Base-by-base conservation (phyloP, 1,140 invertebrate species). In the Berghia stephanieae region DNA sequence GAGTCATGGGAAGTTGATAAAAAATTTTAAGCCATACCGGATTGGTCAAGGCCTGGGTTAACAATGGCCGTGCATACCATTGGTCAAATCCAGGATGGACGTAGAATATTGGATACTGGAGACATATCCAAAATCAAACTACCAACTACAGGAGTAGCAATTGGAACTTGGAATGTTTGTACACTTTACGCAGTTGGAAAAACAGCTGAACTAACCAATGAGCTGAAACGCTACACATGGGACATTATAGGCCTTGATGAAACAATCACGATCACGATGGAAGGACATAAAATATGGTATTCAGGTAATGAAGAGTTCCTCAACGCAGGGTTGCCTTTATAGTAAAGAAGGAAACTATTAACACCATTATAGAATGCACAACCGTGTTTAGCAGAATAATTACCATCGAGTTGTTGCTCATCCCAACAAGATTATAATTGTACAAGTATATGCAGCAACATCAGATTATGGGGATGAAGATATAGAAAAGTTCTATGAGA, bases 401-500 rank as follows among this genome's bases (percentile, higher is more conserved):
- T 46, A n/a, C 69, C 21, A 74, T 81, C 36, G 55, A 60, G n/a
- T n/a, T 81, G 34, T 27, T n/a, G 24, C 68, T 46, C 1, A 67
- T 6, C 72, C 69, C 34, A 34, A 72, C 74, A 77, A 77, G 55
- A 67, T 77, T 31, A 77, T 74, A 31, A 77, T 73, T 24, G 46
- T 81, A 8, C 69, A 79, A 24, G 78, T 74, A 10, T 81, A 79
- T n/a, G n/a, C n/a, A n/a, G n/a, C n/a, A n/a, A n/a, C n/a, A n/a
- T n/a, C n/a, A n/a, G n/a, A n/a, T n/a, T 68, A 80, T 34, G 27
- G 31, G 34, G 76, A 80, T 43, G 36, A 84, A 34, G 83, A 83
- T n/a, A 78, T 90, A 43, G 66, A 84, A 38, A 34, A 82, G 18
- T 79, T 90, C 24, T 88, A 88, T n/a, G 67, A 83, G 40, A 16